These are phyloP conservation scores for Dendropsophus ebraccatus DNA, from an alignment of 2,113 vertebrate species.

Conservation along the genomic window DNA sequence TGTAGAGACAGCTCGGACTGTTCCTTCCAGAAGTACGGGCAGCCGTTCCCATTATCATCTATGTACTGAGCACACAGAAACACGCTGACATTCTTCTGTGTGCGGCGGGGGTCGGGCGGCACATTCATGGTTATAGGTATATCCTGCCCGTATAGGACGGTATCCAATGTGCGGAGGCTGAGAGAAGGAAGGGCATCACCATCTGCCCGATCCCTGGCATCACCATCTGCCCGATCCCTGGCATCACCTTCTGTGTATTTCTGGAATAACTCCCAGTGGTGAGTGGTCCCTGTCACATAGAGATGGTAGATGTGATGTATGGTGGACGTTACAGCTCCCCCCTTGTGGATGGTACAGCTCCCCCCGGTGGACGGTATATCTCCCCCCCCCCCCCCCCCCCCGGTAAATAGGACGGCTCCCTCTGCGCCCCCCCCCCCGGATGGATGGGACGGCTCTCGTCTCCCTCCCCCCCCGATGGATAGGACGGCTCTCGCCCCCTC, in stretches of 20 bases:
- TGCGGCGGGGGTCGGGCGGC: constrained; percentile 61
- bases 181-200: constrained; percentile 61
- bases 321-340: too few relatives aligned
- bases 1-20: constrained; percentile 62
- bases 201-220: not conserved
- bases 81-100: constrained; percentile 64
- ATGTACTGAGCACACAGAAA: constrained; percentile 67
- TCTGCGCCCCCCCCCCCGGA: too few relatives aligned
- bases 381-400: too few relatives aligned
- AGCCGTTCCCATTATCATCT: constrained; percentile 64
- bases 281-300: constrained; percentile 32
- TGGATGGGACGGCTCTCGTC: too few relatives aligned
- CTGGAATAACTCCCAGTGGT: constrained; percentile 37
- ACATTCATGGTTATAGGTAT: constrained; percentile 61
- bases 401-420: too few relatives aligned
- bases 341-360: too few relatives aligned
- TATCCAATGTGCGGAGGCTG: constrained; percentile 47
- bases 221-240: not conserved
- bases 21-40: constrained; percentile 69
- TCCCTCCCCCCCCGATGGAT: too few relatives aligned
- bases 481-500: too few relatives aligned
- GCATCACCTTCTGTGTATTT: not conserved
- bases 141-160: constrained; percentile 63
- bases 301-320: too few relatives aligned
- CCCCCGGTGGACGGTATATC: too few relatives aligned